phyloP scores from a whole-genome alignment of 2,113 vertebrate species.

The Etheostoma spectabile region DNA sequence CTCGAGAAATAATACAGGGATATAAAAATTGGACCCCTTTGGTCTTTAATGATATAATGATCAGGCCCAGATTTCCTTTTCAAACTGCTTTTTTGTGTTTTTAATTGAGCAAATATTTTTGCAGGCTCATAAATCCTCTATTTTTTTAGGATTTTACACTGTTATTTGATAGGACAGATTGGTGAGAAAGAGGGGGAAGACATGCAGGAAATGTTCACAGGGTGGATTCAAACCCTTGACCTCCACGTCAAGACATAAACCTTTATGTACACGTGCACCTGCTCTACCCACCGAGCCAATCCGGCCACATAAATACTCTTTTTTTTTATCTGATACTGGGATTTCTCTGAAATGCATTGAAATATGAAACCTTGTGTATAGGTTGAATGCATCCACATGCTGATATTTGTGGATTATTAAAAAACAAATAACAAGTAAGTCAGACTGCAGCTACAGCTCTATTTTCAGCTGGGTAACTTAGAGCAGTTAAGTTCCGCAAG shows the following conservation, averaged over 20 bases:
- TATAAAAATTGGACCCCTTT: conserved; percentile 27
- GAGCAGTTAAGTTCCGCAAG: neutral
- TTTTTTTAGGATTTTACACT: neutral
- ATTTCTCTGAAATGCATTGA: conserved; percentile 2
- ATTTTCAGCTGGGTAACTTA: neutral
- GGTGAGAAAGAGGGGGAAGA: too few species aligned
- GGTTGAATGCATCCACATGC: neutral
- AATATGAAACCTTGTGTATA: neutral
- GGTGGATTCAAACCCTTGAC: too few species aligned
- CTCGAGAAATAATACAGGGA: neutral
- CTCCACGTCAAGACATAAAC: too few species aligned
- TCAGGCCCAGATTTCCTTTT: conserved; percentile 21
- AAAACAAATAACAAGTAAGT: neutral
- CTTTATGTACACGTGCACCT: too few species aligned
- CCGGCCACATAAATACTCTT: conserved; percentile 12
- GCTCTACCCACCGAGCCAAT: too few species aligned
- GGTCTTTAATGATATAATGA: neutral
- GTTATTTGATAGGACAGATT: too few species aligned
- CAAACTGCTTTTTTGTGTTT: neutral
- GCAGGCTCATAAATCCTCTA: conserved; percentile 20
- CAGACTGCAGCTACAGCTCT: neutral
- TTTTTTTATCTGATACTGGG: conserved; percentile 21
- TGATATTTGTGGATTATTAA: neutral
- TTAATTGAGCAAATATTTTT: conserved; percentile 31
- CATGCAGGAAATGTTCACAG: too few species aligned